Evolutionary conservation across 1,140 invertebrate species (phyloP).

Genomic region (Calephelis nemesis): DNA sequence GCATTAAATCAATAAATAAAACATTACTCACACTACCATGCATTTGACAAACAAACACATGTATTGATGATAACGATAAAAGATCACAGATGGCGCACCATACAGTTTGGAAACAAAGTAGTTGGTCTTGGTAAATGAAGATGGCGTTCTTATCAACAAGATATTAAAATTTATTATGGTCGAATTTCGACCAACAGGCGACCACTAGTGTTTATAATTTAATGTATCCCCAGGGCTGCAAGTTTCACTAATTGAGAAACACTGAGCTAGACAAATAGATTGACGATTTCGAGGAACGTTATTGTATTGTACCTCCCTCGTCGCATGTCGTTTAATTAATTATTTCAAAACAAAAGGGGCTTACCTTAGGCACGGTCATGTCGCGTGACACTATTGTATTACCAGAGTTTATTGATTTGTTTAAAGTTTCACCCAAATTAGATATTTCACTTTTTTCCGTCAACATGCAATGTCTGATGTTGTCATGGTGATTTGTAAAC

Average conservation of each 20-base stretch:
- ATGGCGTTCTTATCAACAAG: too few relatives aligned
- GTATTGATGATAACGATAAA: too few relatives aligned
- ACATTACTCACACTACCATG: too few relatives aligned
- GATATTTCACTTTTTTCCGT: slow-evolving; percentile 61
- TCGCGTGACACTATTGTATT: slow-evolving; percentile 70
- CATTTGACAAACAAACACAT: too few relatives aligned
- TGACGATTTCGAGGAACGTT: background rate
- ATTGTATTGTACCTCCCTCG: background rate
- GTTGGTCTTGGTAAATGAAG: too few relatives aligned
- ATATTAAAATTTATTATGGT: too few relatives aligned
- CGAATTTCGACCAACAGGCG: too few relatives aligned
- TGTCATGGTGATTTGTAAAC: slow-evolving; percentile 51
- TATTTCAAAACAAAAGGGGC: slow-evolving; percentile 62
- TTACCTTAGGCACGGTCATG: slow-evolving; percentile 66
- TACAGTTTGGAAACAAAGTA: too few relatives aligned
- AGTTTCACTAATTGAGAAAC: slow-evolving; percentile 20
- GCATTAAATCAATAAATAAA: too few relatives aligned
- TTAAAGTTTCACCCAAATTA: slow-evolving; percentile 64
- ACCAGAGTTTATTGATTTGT: slow-evolving; percentile 68
- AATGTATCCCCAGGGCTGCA: too few relatives aligned
- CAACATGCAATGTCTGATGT: slow-evolving; percentile 55
- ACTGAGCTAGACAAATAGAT: slow-evolving; percentile 24
- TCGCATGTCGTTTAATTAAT: slow-evolving; percentile 56
- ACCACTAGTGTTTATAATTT: too few relatives aligned
- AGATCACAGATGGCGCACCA: too few relatives aligned